Base-by-base conservation (phyloP, 2,888 invertebrate genomes). In the Phasia obesa region DNA sequence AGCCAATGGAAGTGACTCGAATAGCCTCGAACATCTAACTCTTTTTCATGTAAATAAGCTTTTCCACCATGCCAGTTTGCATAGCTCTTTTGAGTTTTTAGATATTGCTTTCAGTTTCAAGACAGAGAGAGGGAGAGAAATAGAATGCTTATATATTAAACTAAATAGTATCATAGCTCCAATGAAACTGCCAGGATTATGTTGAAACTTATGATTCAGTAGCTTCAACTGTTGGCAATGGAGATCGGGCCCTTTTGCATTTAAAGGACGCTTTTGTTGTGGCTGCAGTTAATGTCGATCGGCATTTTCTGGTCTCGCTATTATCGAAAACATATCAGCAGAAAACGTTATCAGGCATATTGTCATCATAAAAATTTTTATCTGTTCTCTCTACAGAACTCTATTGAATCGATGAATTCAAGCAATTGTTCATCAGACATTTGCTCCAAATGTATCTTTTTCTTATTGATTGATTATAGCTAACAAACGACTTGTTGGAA, bases 181-280 rank as follows among this genome's bases (percentile, higher is more conserved):
- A 25, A 25, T 47, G 9, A 51, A 51, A 23, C 51, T 15, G 1
- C 21, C 51, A 51, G 27, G 0, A 27, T 25, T 27, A 27, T 6
- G 23, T 27, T 27, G 6, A n/a, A 27, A 27, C 53, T 53, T 2
- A 27, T 25, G 27, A 9, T 53, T n/a, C 25, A 0, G 27, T 27
- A 13, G 7, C 27, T 53, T 27, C n/a, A 27, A 15, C 4, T 27
- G 27, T 53, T 27, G 25, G 25, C 27, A 53, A 27, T 53, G n/a
- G 25, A n/a, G 25, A 25, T n/a, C 53, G 53, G 6, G 53, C 53
- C n/a, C 25, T 53, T 53, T 25, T 53, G 25, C 25, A 13, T n/a
- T 53, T 27, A 11, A 21, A 21, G 23, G 25, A 27, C n/a, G 25
- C 31, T 11, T 38, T 38, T 38, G 38, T 38, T 38, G 35, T 35